Evolutionary conservation across 2,797 vertebrate genomes (phyloP).

Genomic region (Valencia hispanica): DNA sequence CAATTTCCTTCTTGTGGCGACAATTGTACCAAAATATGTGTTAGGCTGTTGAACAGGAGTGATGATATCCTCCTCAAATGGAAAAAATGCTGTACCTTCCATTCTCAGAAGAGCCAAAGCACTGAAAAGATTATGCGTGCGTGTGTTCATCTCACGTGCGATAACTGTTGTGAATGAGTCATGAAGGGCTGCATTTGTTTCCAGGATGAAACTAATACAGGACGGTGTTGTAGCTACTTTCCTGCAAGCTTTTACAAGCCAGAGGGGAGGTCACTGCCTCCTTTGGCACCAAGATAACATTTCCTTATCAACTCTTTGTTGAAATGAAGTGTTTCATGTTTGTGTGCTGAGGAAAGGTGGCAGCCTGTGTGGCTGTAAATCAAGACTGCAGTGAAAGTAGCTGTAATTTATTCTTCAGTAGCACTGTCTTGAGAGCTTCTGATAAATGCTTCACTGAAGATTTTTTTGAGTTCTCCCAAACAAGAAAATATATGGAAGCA

Average conservation of each 20-base stretch:
- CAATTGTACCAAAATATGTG: slow-evolving; percentile 79
- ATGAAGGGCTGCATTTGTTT: slow-evolving; percentile 51
- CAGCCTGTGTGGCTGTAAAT: slow-evolving; percentile 56
- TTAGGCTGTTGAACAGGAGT: slow-evolving; percentile 79
- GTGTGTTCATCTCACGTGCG: slow-evolving; percentile 22
- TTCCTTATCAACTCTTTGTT: slow-evolving; percentile 66
- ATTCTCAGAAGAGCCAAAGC: background rate
- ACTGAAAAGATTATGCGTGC: background rate
- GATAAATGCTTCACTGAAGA: slow-evolving; percentile 77
- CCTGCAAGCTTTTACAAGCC: slow-evolving; percentile 45
- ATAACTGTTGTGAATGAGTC: slow-evolving; percentile 21
- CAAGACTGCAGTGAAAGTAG: slow-evolving; percentile 62
- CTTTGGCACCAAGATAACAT: slow-evolving; percentile 64
- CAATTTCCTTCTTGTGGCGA: slow-evolving; percentile 87
- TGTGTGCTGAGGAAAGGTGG: slow-evolving; percentile 49
- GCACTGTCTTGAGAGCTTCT: slow-evolving; percentile 48
- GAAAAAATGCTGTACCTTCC: slow-evolving; percentile 25
- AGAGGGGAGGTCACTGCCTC: slow-evolving; percentile 62
- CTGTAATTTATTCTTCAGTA: slow-evolving; percentile 66
- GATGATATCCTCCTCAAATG: slow-evolving; percentile 67
- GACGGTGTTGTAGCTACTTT: slow-evolving; percentile 55
- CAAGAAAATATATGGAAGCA: slow-evolving; percentile 65
- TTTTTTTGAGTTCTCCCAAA: slow-evolving; percentile 82
- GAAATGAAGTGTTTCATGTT: slow-evolving; percentile 68
- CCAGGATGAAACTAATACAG: slow-evolving; percentile 32